Percentiles rank a stretch among this genome's conserved stretches.
Conservation (phyloP, 2,797 vertebrate species). For the Acridotheres tristis region DNA sequence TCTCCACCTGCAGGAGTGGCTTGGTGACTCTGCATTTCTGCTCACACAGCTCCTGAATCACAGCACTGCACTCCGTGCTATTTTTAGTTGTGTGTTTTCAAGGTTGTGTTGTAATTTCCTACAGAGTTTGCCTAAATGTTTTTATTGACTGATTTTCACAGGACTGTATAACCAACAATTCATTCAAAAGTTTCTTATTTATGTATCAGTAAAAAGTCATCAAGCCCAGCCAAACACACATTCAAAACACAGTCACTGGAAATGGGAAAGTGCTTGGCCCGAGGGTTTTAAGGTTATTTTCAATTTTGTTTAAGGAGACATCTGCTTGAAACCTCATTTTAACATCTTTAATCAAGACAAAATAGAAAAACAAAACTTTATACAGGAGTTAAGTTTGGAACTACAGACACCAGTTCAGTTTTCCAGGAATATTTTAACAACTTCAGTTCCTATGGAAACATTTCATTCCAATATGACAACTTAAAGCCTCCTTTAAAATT, state of each 20-base stretch:
- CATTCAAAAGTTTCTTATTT: background rate
- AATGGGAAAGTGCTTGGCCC: background rate
- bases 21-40: background rate
- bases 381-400: background rate
- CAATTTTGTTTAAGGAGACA: background rate
- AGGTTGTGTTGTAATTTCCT: background rate
- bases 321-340: background rate
- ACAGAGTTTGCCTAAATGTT: background rate
- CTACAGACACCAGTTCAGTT: background rate
- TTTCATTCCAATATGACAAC: background rate
- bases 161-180: background rate
- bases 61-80: background rate
- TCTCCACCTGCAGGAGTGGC: background rate
- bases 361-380: background rate
- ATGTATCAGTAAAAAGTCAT: background rate
- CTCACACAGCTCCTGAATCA: background rate
- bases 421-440: background rate
- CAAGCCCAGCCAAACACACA: background rate
- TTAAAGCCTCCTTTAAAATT: background rate
- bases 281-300: background rate
- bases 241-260: rapidly evolving
- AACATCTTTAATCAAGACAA: background rate
- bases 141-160: background rate
- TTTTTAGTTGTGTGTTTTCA: background rate
- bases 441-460: background rate